A percentile compares a stretch with the other conserved stretches of the same genome.
Evolutionary conservation across 1,140 invertebrate genomes (phyloP).

Genomic region (Triops cancriformis): DNA sequence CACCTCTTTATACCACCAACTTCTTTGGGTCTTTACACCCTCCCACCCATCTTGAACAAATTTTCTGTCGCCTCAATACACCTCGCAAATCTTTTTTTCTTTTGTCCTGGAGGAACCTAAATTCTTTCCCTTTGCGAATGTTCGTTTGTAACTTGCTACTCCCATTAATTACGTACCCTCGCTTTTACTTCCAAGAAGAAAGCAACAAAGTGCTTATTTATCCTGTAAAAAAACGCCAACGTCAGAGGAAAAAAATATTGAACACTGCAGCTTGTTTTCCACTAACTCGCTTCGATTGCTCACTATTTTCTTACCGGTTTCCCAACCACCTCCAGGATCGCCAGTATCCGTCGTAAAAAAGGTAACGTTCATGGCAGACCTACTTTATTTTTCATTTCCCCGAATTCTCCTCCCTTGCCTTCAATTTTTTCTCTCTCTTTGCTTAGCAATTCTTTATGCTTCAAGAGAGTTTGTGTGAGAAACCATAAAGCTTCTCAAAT

Average conservation of each 20-base stretch:
- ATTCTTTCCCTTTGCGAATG: neutral
- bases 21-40: no score
- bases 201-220: neutral
- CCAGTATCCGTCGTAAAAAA: neutral
- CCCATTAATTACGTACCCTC: neutral
- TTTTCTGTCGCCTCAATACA: no score
- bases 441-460: no score
- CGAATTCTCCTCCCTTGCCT: no score
- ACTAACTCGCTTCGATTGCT: neutral
- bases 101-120: no score
- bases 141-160: neutral
- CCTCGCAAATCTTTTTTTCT: no score
- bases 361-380: no score
- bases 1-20: no score
- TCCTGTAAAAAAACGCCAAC: no score
- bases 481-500: slow-evolving; percentile 4
- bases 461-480: neutral
- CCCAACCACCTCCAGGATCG: neutral
- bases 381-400: no score
- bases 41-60: no score
- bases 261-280: neutral
- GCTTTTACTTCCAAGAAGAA: neutral
- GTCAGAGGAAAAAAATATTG: neutral
- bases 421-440: no score
- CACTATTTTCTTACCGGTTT: neutral